Conservation (phyloP, 2,113 vertebrate species). For the human (Homo sapiens) region GRCh38 chr12:44298501-44299000, state of each 20-base stretch:
- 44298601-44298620: not conserved
- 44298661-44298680: not conserved
- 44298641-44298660: not conserved
- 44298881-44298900: not conserved
- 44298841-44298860: not conserved
- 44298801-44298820: not conserved
- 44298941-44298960: too few relatives aligned
- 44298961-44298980: not conserved
- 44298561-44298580: not conserved
- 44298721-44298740: rapidly evolving
- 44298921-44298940: not conserved
- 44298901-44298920: not conserved
- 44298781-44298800: not conserved
- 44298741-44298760: not conserved
- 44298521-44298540: not conserved
- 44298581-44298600: not conserved
- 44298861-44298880: not conserved
- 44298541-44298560: not conserved
- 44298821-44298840: not conserved
- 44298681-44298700: not conserved
- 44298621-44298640: not conserved
- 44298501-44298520: not conserved
- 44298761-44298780: not conserved
- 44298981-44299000: not conserved
- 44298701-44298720: not conserved